Evolutionary conservation across 2,888 invertebrate species (phyloP).

Genomic region (Caenorhabditis panamensis): DNA sequence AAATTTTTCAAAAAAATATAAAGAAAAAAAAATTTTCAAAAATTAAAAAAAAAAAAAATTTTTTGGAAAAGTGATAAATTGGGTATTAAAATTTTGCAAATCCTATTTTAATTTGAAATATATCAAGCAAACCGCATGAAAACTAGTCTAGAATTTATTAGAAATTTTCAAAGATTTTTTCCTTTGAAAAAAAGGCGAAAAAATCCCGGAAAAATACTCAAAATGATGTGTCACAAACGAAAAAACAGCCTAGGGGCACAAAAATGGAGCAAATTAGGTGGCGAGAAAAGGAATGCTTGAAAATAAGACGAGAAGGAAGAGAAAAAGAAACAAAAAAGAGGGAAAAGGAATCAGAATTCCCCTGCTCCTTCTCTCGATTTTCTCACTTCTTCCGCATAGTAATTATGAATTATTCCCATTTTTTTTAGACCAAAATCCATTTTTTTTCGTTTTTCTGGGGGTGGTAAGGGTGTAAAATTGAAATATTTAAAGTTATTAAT

Average conservation of each 20-base stretch:
- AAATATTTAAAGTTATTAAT: not conserved
- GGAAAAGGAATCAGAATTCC: conserved; percentile 5
- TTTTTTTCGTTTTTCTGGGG: not conserved
- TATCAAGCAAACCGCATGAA: too few species aligned
- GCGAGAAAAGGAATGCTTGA: not conserved
- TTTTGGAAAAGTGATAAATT: too few species aligned
- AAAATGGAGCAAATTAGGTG: conserved; percentile 6
- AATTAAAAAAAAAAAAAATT: too few species aligned
- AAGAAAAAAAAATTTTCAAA: too few species aligned
- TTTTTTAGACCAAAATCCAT: not conserved
- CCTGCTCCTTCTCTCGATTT: not conserved
- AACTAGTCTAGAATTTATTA: too few species aligned
- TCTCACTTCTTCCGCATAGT: conserved; percentile 35
- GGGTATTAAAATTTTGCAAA: too few species aligned
- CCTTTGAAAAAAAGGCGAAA: not conserved
- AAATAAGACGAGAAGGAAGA: not conserved
- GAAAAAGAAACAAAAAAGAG: not conserved
- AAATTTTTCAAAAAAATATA: too few species aligned
- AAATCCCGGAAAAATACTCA: too few species aligned
- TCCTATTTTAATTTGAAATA: too few species aligned
- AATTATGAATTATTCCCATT: conserved; percentile 47
- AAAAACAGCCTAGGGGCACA: not conserved
- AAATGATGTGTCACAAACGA: too few species aligned
- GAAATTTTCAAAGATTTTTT: not conserved
- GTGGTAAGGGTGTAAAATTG: not conserved